Evolutionary conservation across 2,888 invertebrate genomes (phyloP).

Genomic region (Dicranocentrus wangi): DNA sequence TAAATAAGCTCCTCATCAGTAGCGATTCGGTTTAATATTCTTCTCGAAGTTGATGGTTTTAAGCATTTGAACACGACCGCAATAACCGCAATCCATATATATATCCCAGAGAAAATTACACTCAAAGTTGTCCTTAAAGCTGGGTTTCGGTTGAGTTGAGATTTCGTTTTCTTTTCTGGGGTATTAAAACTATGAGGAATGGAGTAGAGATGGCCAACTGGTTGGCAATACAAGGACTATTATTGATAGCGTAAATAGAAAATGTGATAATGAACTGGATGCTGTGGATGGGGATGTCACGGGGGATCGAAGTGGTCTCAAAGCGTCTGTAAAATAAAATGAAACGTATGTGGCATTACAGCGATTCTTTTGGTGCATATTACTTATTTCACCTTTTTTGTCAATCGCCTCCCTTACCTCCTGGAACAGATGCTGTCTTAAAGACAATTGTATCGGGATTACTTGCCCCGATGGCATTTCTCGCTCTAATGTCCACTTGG

Average conservation of each 20-base stretch:
- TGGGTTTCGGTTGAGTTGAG: too few species aligned
- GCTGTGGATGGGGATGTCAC: neutral
- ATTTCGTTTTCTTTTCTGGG: too few species aligned
- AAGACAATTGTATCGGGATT: slow-evolving; percentile 85
- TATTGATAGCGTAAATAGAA: neutral
- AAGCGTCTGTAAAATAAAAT: slow-evolving; percentile 22
- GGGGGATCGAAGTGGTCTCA: slow-evolving; percentile 16
- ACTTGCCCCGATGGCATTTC: slow-evolving; percentile 89
- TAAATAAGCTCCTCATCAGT: slow-evolving; percentile 3
- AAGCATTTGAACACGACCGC: neutral
- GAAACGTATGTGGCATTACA: too few species aligned
- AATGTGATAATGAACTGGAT: neutral
- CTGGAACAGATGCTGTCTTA: slow-evolving; percentile 81
- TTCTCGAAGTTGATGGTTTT: neutral
- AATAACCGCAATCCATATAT: neutral
- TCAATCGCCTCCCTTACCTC: slow-evolving; percentile 80
- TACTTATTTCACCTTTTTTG: neutral
- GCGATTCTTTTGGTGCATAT: too few species aligned
- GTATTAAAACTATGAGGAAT: slow-evolving; percentile 8
- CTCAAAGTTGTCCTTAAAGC: neutral
- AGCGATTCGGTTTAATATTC: neutral
- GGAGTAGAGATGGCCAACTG: neutral
- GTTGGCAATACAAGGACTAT: neutral
- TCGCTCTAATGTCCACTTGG: slow-evolving; percentile 87
- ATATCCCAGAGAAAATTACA: neutral